Evolutionary conservation across 2,113 vertebrate species (phyloP).

Genomic region (Brienomyrus longianalis): DNA sequence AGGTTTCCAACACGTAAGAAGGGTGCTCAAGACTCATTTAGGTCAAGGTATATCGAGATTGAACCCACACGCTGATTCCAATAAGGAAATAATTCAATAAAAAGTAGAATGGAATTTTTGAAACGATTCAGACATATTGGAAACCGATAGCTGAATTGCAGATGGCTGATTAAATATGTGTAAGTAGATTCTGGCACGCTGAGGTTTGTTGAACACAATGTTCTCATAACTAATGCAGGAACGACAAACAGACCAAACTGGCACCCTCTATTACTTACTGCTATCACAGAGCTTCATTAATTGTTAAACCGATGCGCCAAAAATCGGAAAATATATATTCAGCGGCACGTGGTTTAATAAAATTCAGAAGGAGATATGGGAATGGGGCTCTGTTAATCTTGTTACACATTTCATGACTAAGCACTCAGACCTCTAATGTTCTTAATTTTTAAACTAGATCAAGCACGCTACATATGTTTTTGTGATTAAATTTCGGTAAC

Average conservation of each 20-base stretch:
- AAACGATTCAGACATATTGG: constrained; percentile 26
- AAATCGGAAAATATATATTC: constrained; percentile 34
- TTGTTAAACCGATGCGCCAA: constrained; percentile 32
- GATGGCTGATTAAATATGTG: constrained; percentile 37
- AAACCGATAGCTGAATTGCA: constrained; percentile 20
- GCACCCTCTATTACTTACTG: constrained; percentile 31
- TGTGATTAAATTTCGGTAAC: background rate
- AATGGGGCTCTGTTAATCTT: constrained; percentile 35
- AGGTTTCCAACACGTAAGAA: background rate
- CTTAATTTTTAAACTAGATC: background rate
- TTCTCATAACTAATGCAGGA: constrained; percentile 42
- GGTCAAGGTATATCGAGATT: background rate
- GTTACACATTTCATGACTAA: constrained; percentile 30
- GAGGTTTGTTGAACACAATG: constrained; percentile 35
- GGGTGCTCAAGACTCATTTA: background rate
- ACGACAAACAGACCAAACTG: constrained; percentile 36
- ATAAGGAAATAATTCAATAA: background rate
- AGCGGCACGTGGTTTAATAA: constrained; percentile 29
- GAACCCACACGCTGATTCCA: background rate
- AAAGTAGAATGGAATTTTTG: background rate
- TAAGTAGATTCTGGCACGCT: constrained; percentile 36
- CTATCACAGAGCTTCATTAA: constrained; percentile 32
- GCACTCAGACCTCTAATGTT: constrained; percentile 19
- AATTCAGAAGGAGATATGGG: background rate
- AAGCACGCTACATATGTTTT: constrained; percentile 25